Evolutionary conservation across 2,113 vertebrate genomes (phyloP), one percentile per base, ranked within the genome.

Genomic region (Tor tambroides): DNA sequence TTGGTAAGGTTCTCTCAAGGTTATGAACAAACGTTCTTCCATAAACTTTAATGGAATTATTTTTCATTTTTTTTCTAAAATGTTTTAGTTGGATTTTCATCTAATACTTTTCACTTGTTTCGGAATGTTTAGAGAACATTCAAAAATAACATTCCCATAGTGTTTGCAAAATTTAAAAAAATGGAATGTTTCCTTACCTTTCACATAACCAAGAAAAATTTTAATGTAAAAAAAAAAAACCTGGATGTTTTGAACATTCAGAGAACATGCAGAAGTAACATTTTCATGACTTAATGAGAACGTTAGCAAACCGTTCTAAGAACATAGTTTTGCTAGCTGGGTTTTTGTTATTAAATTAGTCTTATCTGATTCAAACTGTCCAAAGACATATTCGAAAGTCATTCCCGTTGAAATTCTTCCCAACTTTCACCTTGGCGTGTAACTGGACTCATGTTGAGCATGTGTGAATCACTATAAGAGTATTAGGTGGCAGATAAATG

Each of bases 381-480:
- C 10, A 1, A 30, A 21, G 51, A 54, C 26, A 54, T 21, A 71
- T 19, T 19, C 4, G 8, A 5, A 72, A 72, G 19, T 23, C 35
- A 51, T 54, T 78, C 76, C 76, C 9, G 11, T 32, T 38, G 78
- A 30, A 61, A n/a, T 74, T 11, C 32, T 49, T 67, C 67, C 51
- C 26, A 32, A 90, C 90, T 88, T 90, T 54, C 9, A 19, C 90
- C 83, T 87, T 30, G 1, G 54, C 0, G 23, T 61, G 21, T 21
- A 56, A 79, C 15, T 12, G 46, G 49, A 59, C 26, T 56, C 63
- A 1, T 51, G 41, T 84, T 17, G 69, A 84, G 94, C 93, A 10
- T 7, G 93, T 90, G 93, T 94, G 91, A 93, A 93, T 94, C 79
- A 72, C n/a, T 72, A 96, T 96, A 95, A 95, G 79, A 67, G 84